Evolutionary conservation across 2,888 invertebrate genomes (phyloP).

Genomic region (Netelia virgata): DNA sequence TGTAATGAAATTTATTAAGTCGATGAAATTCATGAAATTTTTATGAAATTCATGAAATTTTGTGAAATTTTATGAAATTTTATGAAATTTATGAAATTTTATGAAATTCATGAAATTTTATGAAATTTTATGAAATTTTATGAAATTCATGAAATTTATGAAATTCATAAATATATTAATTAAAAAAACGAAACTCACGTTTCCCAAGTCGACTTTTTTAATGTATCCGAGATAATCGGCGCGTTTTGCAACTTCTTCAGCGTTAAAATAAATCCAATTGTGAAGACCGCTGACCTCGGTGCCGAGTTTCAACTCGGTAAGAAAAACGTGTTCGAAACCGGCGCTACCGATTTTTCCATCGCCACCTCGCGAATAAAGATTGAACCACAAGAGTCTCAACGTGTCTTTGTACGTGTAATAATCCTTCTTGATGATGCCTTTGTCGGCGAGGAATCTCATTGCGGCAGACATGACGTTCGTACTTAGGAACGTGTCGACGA

Average conservation of each 20-base stretch:
- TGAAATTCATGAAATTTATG: no score
- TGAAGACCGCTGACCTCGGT: conserved; percentile 92
- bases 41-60: no score
- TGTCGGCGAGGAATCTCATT: conserved; percentile 85
- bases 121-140: no score
- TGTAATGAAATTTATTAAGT: background rate
- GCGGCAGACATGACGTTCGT: conserved; percentile 86
- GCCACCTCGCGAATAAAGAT: conserved; percentile 92
- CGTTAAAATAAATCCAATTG: conserved; percentile 95
- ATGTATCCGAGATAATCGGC: conserved; percentile 93
- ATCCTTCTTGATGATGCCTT: conserved; percentile 82
- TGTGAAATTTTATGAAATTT: no score
- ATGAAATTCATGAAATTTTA: background rate
- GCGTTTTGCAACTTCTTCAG: conserved; percentile 90
- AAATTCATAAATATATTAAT: conserved; percentile 3
- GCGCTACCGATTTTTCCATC: conserved; percentile 92
- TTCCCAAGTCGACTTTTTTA: conserved; percentile 89
- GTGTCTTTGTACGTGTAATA: conserved; percentile 89
- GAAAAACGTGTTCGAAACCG: conserved; percentile 97
- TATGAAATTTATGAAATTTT: background rate
- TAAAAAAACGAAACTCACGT: conserved; percentile 86
- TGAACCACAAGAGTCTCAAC: conserved; percentile 92
- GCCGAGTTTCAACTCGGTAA: conserved; percentile 93
- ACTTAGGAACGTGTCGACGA: conserved; percentile 85
- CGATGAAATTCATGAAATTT: no score